These are phyloP conservation scores for Drosophila kuntzei DNA, from an alignment of 2,888 invertebrate genomes.

Conservation along the genomic window DNA sequence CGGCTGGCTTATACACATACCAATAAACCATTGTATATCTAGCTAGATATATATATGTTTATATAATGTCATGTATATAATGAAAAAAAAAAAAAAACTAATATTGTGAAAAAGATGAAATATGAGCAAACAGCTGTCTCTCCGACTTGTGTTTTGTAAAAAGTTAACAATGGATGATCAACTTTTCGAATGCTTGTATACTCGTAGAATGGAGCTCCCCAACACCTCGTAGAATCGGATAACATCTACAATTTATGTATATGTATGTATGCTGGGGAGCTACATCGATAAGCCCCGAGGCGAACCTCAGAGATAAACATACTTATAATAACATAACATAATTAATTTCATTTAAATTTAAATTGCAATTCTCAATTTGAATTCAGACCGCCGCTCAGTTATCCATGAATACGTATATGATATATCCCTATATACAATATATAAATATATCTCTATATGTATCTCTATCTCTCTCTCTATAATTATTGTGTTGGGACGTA, in stretches of 20 bases:
- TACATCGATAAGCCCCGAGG: slow-evolving; percentile 9
- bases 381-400: slow-evolving; percentile 42
- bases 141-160: slow-evolving; percentile 45
- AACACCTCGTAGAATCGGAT: neutral
- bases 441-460: slow-evolving; percentile 6
- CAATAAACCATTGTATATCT: slow-evolving; percentile 18
- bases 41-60: slow-evolving; percentile 28
- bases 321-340: neutral
- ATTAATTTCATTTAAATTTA: neutral
- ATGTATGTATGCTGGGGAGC: neutral
- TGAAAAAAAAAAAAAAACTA: slow-evolving; percentile 6
- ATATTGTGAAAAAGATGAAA: slow-evolving; percentile 6
- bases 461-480: slow-evolving; percentile 24
- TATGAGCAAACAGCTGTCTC: slow-evolving; percentile 5
- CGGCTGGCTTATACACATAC: slow-evolving; percentile 41
- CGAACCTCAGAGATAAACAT: slow-evolving; percentile 3
- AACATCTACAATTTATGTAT: neutral
- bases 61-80: slow-evolving; percentile 47
- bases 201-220: slow-evolving; percentile 1
- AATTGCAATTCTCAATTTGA: slow-evolving; percentile 25
- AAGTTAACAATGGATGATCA: slow-evolving; percentile 22
- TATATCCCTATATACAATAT: slow-evolving; percentile 19
- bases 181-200: slow-evolving; percentile 23
- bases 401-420: slow-evolving; percentile 35
- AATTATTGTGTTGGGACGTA: slow-evolving; percentile 27